These are phyloP conservation scores for Orestias chungarensis DNA, from an alignment of 2,797 vertebrate genomes.

Conservation along the genomic window DNA sequence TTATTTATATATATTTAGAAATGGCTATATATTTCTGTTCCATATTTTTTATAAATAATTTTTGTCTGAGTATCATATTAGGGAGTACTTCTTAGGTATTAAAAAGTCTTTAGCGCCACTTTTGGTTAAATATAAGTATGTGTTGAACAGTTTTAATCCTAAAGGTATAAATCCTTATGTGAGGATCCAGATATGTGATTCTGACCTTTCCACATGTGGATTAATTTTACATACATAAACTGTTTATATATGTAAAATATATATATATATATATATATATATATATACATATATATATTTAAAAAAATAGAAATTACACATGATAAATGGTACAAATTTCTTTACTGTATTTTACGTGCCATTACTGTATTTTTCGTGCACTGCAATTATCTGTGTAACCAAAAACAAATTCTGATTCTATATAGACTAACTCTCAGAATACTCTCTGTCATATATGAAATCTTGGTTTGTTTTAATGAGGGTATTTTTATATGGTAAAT, in stretches of 20 bases:
- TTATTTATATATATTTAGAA: slow-evolving; percentile 53
- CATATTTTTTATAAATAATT: slow-evolving; percentile 45
- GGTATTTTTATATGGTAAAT: no score
- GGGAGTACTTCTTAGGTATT: slow-evolving; percentile 46
- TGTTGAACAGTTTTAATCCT: slow-evolving; percentile 28
- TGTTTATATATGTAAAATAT: not conserved
- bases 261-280: no score
- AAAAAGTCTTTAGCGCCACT: slow-evolving; percentile 42
- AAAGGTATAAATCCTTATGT: slow-evolving; percentile 35
- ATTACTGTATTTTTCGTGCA: no score
- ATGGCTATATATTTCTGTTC: slow-evolving; percentile 24
- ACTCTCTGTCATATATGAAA: no score
- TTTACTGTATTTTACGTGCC: no score
- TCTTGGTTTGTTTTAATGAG: no score
- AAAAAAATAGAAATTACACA: no score
- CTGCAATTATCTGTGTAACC: no score
- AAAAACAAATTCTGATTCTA: no score
- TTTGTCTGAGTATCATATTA: slow-evolving; percentile 53
- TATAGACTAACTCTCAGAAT: no score
- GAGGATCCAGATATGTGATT: slow-evolving; percentile 42
- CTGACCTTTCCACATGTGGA: slow-evolving; percentile 14
- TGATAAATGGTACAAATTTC: no score
- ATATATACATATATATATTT: no score
- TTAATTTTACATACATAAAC: not conserved
- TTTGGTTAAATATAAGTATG: slow-evolving; percentile 10